These are phyloP conservation scores for Pantala flavescens DNA, from an alignment of 1,140 invertebrate species.

Conservation along the genomic window DNA sequence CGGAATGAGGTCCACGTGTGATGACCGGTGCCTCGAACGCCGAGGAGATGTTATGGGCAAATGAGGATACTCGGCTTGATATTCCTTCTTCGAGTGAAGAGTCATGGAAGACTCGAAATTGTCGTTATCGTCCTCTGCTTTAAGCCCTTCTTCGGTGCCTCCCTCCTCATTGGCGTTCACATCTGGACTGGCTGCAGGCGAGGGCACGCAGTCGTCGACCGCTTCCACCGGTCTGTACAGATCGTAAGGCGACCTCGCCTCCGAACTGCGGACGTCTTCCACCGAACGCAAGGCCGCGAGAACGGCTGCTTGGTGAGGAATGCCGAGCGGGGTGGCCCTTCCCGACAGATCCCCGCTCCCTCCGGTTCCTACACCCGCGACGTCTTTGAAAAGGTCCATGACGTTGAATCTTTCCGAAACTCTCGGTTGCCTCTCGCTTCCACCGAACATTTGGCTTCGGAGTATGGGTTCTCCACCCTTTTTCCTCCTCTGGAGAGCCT, in stretches of 20 bases:
- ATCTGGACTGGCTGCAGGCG: background rate
- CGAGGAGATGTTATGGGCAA: background rate
- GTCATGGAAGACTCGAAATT: background rate
- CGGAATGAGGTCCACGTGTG: background rate
- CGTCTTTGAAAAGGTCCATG: background rate
- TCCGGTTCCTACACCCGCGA: background rate
- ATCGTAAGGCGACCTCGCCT: background rate
- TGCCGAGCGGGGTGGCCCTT: background rate
- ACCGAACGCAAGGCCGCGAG: background rate
- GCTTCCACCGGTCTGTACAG: background rate
- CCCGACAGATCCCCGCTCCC: background rate
- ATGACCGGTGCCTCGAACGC: background rate
- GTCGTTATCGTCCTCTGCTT: background rate
- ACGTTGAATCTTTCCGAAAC: background rate
- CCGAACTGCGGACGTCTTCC: background rate
- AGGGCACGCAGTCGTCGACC: background rate
- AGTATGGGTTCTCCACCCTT: background rate
- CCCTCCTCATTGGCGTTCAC: background rate
- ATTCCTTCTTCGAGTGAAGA: background rate
- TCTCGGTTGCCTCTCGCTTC: background rate
- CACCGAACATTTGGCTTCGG: background rate
- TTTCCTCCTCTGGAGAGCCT: background rate
- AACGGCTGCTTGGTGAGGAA: background rate
- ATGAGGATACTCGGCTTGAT: background rate
- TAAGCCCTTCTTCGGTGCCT: no score